These are phyloP conservation scores for Leucoma salicis DNA, from an alignment of 2,888 invertebrate genomes.

Conservation along the genomic window DNA sequence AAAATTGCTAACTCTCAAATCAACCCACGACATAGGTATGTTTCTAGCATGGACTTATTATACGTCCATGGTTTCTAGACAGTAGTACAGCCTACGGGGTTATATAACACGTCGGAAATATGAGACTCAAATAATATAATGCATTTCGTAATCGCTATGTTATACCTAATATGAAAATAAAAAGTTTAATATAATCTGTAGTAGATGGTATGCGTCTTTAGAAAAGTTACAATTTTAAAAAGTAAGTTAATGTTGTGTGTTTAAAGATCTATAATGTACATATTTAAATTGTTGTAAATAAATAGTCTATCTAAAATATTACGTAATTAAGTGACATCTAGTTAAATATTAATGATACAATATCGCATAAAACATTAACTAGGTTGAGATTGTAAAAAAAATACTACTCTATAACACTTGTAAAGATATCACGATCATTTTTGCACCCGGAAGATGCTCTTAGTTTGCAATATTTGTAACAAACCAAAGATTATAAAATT, in stretches of 20 bases:
- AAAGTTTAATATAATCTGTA: constrained; percentile 35
- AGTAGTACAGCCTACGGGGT: too few relatives aligned
- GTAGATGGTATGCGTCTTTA: constrained; percentile 40
- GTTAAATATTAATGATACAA: constrained; percentile 25
- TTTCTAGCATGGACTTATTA: too few relatives aligned
- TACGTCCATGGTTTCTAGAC: too few relatives aligned
- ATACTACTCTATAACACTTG: constrained; percentile 26
- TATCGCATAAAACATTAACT: constrained; percentile 35
- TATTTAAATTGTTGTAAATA: constrained; percentile 78
- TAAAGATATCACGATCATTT: constrained; percentile 23
- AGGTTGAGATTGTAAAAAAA: constrained; percentile 34
- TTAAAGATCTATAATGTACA: constrained; percentile 69
- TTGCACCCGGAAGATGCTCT: constrained; percentile 37
- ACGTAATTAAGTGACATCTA: constrained; percentile 40
- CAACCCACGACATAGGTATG: constrained; percentile 9
- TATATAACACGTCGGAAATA: constrained; percentile 1
- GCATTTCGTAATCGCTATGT: constrained; percentile 48
- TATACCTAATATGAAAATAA: constrained; percentile 35
- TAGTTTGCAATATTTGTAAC: constrained; percentile 58
- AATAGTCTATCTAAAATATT: constrained; percentile 70
- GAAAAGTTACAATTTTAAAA: constrained; percentile 43
- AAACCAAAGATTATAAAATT: constrained; percentile 70
- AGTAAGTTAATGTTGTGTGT: constrained; percentile 65
- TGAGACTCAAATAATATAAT: constrained; percentile 7
- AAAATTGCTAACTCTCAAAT: constrained; percentile 10